phyloP scores from a whole-genome alignment of 2,888 invertebrate species.

The Diarsia mendica region DNA sequence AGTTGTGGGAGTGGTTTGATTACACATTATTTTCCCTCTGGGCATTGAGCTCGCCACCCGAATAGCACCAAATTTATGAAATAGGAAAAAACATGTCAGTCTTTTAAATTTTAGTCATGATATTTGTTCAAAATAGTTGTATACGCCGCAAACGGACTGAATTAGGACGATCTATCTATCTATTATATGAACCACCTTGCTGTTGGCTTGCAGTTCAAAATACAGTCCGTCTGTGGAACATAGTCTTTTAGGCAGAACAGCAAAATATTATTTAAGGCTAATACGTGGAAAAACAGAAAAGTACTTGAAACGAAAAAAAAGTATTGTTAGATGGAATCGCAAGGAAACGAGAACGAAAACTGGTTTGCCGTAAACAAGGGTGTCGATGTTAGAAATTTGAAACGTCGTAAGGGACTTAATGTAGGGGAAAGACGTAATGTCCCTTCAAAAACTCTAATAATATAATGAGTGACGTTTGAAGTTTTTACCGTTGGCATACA shows the following conservation, averaged over 20 bases:
- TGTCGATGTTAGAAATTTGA: not conserved
- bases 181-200: not conserved
- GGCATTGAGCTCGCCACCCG: slow-evolving; percentile 7
- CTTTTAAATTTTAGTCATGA: not conserved
- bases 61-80: not conserved
- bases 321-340: not conserved
- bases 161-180: not conserved
- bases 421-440: no score
- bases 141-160: not conserved
- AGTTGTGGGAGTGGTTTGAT: not conserved
- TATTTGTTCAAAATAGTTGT: not conserved
- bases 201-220: not conserved
- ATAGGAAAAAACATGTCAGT: slow-evolving; percentile 10
- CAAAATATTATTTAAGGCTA: slow-evolving; percentile 25
- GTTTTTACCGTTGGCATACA: not conserved
- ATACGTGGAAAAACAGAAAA: not conserved
- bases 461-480: no score
- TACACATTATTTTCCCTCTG: not conserved
- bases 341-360: slow-evolving; percentile 14
- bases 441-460: no score
- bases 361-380: not conserved
- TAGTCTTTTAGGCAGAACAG: not conserved
- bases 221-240: not conserved
- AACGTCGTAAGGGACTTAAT: not conserved
- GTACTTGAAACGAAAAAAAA: not conserved